A percentile compares a stretch with the other conserved stretches of the same genome.
Evolutionary conservation across 2,888 invertebrate species (phyloP).

Genomic region (Endomychus coccineus): DNA sequence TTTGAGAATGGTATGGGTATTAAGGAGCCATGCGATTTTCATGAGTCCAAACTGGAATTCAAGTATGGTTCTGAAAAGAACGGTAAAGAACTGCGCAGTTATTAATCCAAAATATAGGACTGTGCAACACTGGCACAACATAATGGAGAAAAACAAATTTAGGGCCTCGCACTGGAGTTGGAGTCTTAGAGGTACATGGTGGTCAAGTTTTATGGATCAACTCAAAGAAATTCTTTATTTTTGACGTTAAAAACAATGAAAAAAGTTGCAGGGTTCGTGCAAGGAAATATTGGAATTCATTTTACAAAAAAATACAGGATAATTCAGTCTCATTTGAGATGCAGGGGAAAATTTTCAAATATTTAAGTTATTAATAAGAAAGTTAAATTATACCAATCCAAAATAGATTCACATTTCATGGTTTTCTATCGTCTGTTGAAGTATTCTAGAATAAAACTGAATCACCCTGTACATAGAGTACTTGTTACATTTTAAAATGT

Average conservation of each 20-base stretch:
- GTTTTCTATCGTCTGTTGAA: slow-evolving; percentile 1
- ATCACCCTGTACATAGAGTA: not conserved
- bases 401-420: not conserved
- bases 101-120: slow-evolving; percentile 7
- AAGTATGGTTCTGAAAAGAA: slow-evolving; percentile 3
- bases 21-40: slow-evolving; percentile 2
- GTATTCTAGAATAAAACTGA: slow-evolving; percentile 1
- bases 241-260: not conserved
- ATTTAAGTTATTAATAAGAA: no score
- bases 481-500: slow-evolving; percentile 2
- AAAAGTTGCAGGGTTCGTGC: no score
- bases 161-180: no score
- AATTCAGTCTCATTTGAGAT: no score
- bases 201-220: not conserved
- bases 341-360: no score
- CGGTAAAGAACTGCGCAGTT: slow-evolving; percentile 6
- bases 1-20: slow-evolving; percentile 3
- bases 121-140: slow-evolving; percentile 6
- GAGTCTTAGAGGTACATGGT: slow-evolving; percentile 4
- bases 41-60: slow-evolving; percentile 3
- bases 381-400: no score
- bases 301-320: no score
- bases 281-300: no score
- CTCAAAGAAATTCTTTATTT: not conserved
- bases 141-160: slow-evolving; percentile 5